Evolutionary conservation across 2,113 vertebrate species (phyloP), one percentile per base, ranked within the genome.

Genomic region (Sminthopsis crassicaudata): DNA sequence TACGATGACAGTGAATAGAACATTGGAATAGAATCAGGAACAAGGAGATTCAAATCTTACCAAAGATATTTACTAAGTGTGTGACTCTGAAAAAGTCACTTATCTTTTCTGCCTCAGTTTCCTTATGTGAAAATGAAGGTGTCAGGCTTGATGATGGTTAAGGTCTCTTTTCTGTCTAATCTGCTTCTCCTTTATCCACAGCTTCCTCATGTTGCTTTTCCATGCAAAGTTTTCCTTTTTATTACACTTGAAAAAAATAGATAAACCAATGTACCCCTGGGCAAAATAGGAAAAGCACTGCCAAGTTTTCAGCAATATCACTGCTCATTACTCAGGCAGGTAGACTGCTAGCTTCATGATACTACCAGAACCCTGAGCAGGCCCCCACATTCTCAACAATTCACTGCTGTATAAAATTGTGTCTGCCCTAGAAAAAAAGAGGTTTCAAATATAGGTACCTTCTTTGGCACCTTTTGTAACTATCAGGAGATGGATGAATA

Each of bases 381-480:
- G 36, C 16, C 42, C n/a, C n/a, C n/a, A 84, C 22, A 16, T 84
- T 84, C 67, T 42, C 19, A 0, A 84, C 3, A 84, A 84, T 42
- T 19, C 8, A 23, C 36, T 42, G 19, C 36, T 84, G 19, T 84
- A 84, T 84, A 84, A 42, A 84, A 42, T 19, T 30, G 27, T 22
- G 36, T 84, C 67, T 84, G n/a, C 23, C 67, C 67, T 84, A 84
- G n/a, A 19, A 84, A 84, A 84, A 84, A 6, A 23, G 67, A 84
- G n/a, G n/a, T 2, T 8, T 19, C 19, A 42, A 23, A 23, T 22
- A 1, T 42, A 84, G n/a, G 36, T 19, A 84, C 84, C 60, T 46
- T 88, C 50, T 91, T 94, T 96, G 91, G 88, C 36, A 10, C 46
- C 76, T 96, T 91, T 57, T 95, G 91, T 36, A 91, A 3, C 0